Conservation (phyloP, 1,140 invertebrate genomes). For the Bombus picipes region DNA sequence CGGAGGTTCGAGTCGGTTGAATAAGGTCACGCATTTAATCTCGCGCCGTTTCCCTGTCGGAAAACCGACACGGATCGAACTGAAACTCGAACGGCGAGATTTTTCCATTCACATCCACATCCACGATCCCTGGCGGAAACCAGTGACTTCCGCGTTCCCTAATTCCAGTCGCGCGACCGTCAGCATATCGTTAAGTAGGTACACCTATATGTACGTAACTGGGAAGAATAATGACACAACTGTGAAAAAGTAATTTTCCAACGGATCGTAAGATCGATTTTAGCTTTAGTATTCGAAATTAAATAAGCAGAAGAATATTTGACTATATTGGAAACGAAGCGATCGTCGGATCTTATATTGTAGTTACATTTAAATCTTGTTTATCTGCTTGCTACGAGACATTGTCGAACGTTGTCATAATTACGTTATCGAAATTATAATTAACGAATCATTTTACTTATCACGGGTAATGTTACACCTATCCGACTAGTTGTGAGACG, state of each 20-base stretch:
- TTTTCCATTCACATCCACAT: conserved; percentile 12
- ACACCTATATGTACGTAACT: not conserved
- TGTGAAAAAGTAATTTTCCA: not conserved
- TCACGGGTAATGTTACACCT: too few species aligned
- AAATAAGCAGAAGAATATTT: not conserved
- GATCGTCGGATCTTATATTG: too few species aligned
- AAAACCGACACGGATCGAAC: not conserved
- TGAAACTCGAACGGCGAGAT: not conserved
- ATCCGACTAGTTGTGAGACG: too few species aligned
- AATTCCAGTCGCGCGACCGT: conserved; percentile 17
- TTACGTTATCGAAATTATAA: too few species aligned
- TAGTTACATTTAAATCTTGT: not conserved
- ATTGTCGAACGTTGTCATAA: too few species aligned
- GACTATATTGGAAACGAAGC: not conserved
- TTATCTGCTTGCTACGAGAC: not conserved
- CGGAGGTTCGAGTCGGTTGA: not conserved
- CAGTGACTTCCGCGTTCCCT: conserved; percentile 19
- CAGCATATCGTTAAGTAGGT: conserved; percentile 9
- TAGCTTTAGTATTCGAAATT: too few species aligned
- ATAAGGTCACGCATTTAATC: conserved; percentile 16
- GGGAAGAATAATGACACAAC: not conserved
- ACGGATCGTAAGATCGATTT: too few species aligned
- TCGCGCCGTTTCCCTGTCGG: not conserved
- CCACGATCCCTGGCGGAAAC: not conserved
- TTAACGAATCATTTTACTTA: too few species aligned